Conservation (phyloP, 37 sponge, comb jelly and placozoan species). For the Haliclona indistincta region DNA sequence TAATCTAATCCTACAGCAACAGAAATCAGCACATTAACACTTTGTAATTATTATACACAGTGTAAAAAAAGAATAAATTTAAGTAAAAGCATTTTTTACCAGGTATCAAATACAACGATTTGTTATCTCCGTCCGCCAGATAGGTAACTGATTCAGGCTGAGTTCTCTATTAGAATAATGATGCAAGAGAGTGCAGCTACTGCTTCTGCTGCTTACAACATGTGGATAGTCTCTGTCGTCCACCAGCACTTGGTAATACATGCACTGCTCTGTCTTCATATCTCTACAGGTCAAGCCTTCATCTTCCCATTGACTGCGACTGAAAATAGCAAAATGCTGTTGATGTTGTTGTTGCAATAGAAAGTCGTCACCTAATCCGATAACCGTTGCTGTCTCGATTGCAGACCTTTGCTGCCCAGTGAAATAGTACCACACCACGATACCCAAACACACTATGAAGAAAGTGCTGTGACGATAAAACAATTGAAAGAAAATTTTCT, state of each 20-base stretch:
- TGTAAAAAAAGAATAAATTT: neutral
- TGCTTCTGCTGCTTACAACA: constrained; percentile 55
- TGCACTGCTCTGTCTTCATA: constrained; percentile 47
- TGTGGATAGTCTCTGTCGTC: constrained; percentile 88
- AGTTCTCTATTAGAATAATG: constrained; percentile 32
- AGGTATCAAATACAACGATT: constrained; percentile 69
- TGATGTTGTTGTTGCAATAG: neutral
- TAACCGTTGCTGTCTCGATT: constrained; percentile 64
- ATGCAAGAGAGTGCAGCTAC: neutral
- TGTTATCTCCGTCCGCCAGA: constrained; percentile 37
- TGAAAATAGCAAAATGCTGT: neutral
- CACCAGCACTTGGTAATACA: constrained; percentile 88
- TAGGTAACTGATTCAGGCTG: constrained; percentile 83
- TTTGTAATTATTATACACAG: neutral
- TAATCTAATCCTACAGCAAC: constrained; percentile 84
- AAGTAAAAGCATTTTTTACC: constrained; percentile 18
- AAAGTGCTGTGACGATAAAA: constrained; percentile 67
- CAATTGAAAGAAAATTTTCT: neutral
- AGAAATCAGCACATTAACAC: neutral
- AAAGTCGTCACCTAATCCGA: neutral
- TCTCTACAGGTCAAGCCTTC: constrained; percentile 25
- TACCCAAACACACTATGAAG: constrained; percentile 92
- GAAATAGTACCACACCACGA: constrained; percentile 92
- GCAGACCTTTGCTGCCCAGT: constrained; percentile 84
- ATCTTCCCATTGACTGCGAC: constrained; percentile 29